Evolutionary conservation across 35 echinoderm and acorn worm species (phyloP).

Genomic region (Diadema setosum): DNA sequence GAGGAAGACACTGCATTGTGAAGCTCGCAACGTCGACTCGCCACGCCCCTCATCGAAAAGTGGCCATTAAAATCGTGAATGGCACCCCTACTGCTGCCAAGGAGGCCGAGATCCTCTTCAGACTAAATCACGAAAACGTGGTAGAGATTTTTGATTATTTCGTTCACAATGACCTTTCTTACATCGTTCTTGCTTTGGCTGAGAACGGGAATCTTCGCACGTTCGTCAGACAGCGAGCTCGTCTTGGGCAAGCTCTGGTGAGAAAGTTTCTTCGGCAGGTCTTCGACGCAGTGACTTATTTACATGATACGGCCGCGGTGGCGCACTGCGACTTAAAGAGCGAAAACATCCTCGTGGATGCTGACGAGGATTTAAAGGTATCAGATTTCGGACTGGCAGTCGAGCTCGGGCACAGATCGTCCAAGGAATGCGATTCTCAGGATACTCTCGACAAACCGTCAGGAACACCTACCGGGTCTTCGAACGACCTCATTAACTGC

Average conservation of each 20-base stretch:
- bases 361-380: constrained; percentile 11
- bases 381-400: constrained; percentile 30
- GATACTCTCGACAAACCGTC: not conserved
- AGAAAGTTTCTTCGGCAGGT: not conserved
- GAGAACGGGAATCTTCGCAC: constrained; percentile 19
- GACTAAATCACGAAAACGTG: constrained; percentile 27
- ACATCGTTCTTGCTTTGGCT: constrained; percentile 14
- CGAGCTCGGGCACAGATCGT: not conserved
- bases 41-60: not conserved
- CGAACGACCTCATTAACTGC: not conserved
- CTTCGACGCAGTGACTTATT: not conserved
- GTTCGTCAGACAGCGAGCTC: constrained; percentile 14
- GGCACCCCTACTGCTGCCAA: not conserved
- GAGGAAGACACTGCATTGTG: constrained; percentile 12
- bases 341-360: not conserved
- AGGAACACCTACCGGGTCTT: not conserved
- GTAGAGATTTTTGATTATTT: constrained; percentile 53
- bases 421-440: not conserved
- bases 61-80: constrained; percentile 38
- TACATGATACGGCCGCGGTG: not conserved
- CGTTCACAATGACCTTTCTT: not conserved
- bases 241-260: not conserved
- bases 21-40: constrained; percentile 20
- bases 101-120: constrained; percentile 7
- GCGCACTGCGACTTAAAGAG: constrained; percentile 13